Conservation (phyloP, 2,888 invertebrate species). For the Cyclophora punctaria region DNA sequence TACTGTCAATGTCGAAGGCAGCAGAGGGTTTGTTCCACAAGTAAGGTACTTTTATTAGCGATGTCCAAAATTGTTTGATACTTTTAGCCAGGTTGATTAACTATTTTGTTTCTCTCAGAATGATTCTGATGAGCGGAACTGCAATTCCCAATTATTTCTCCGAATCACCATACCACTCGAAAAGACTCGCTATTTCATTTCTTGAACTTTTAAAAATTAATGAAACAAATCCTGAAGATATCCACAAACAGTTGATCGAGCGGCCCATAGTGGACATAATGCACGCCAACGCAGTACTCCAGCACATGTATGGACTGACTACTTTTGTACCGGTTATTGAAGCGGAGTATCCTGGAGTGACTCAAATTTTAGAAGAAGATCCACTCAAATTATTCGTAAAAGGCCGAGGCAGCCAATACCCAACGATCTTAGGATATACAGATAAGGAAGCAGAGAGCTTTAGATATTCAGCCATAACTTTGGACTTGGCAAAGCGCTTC, state of each 20-base stretch:
- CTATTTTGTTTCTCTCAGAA: constrained; percentile 9
- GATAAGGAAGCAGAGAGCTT: constrained; percentile 12
- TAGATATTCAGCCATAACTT: constrained; percentile 3
- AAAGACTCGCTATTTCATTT: constrained; percentile 14
- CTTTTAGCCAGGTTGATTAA: background rate
- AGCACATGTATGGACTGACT: background rate
- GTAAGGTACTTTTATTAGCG: background rate
- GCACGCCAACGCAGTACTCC: constrained; percentile 16
- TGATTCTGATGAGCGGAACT: constrained; percentile 21
- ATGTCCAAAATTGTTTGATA: background rate
- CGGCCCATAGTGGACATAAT: constrained; percentile 28
- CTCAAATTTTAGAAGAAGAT: constrained; percentile 20
- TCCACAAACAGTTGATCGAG: constrained; percentile 13
- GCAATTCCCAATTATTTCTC: constrained; percentile 18
- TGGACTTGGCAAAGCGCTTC: constrained; percentile 7
- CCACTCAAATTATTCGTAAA: constrained; percentile 20
- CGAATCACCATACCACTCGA: constrained; percentile 15
- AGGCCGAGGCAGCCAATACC: constrained; percentile 20
- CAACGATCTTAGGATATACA: constrained; percentile 15
- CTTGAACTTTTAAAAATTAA: constrained; percentile 44
- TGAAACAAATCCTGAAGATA: constrained; percentile 15
- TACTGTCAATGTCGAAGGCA: constrained; percentile 23
- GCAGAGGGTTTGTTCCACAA: constrained; percentile 22
- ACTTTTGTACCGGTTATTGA: constrained; percentile 23
- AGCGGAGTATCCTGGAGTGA: constrained; percentile 10